Percentiles rank a stretch among this genome's conserved stretches.
phyloP scores from a whole-genome alignment of 2,113 vertebrate genomes.

The Notechis scutatus region DNA sequence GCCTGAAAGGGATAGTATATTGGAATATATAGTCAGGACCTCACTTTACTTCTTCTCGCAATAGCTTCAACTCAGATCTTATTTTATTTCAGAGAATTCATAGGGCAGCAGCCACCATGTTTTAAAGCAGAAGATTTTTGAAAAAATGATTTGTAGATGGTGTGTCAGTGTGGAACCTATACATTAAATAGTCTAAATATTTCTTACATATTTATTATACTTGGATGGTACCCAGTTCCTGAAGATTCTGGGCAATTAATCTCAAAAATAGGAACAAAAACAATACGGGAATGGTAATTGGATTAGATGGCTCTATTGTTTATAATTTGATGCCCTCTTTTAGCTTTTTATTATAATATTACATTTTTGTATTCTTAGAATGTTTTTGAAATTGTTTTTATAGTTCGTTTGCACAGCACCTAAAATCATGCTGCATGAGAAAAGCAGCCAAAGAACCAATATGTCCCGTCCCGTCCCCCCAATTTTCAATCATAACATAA shows the following conservation, averaged over 20 bases:
- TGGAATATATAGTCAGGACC: slow-evolving; percentile 75
- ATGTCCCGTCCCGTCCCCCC: neutral
- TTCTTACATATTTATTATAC: neutral
- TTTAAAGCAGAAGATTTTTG: slow-evolving; percentile 49
- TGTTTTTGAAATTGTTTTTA: neutral
- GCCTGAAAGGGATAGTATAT: slow-evolving; percentile 77
- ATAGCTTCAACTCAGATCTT: slow-evolving; percentile 73
- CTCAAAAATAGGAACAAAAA: neutral
- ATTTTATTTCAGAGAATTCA: slow-evolving; percentile 52
- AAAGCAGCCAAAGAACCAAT: neutral
- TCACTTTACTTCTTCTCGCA: slow-evolving; percentile 69
- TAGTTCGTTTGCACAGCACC: neutral
- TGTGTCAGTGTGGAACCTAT: neutral
- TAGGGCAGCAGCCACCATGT: slow-evolving; percentile 38
- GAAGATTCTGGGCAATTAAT: neutral
- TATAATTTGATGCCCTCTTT: neutral
- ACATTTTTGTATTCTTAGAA: neutral
- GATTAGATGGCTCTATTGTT: neutral
- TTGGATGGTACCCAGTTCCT: neutral
- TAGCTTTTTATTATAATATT: neutral
- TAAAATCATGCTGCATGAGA: neutral
- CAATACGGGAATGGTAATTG: neutral
- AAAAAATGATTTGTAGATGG: slow-evolving; percentile 21
- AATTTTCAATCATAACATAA: neutral
- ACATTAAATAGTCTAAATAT: slow-evolving; percentile 25